Evolutionary conservation across 1,140 invertebrate species (phyloP), one percentile per base, ranked within the genome.

Genomic region (Lanistes nyassanus): DNA sequence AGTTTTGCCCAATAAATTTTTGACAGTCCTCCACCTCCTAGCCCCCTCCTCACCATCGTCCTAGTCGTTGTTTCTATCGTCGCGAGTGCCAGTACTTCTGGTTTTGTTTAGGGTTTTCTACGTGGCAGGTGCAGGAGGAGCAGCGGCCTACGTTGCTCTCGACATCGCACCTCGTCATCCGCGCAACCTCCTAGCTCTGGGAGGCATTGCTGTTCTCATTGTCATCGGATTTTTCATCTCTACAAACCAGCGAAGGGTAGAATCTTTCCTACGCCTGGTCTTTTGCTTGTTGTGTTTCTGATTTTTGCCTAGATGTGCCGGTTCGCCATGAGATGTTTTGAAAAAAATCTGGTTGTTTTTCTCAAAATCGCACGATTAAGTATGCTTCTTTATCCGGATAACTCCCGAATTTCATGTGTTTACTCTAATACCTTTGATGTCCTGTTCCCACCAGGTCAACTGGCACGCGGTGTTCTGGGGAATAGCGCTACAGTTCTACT

Each of bases 401-500:
- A 60, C n/a, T 60, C 26, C 7, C 34, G 19, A 16, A n/a, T n/a
- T n/a, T n/a, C n/a, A n/a, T n/a, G n/a, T n/a, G n/a, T 68, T 26
- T 7, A 7, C 16, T 37, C 21, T n/a, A 37, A 39, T 68, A 51
- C 34, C 37, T 68, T 0, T 34, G 16, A 70, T 29, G 9, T 13
- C 55, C 4, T 29, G 34, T 23, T 29, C 23, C 29, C 75, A 72
- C 29, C 74, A 87, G 85, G 79, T 87, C 13, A 84, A 82, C 37
- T 86, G 85, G 85, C 79, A 83, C 67, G 75, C 84, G 16, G 81
- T 87, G 3, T 75, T 80, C 21, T 93, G 92, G 84, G 97, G 96
- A 0, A 85, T 97, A 9, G 90, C 92, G 0, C 86, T 97, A 6
- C 97, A 99, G 90, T 95, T 98, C 83, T 47, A 93, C 0, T 92